Evolutionary conservation across 2,888 invertebrate genomes (phyloP).

Genomic region (Adelphocoris suturalis): DNA sequence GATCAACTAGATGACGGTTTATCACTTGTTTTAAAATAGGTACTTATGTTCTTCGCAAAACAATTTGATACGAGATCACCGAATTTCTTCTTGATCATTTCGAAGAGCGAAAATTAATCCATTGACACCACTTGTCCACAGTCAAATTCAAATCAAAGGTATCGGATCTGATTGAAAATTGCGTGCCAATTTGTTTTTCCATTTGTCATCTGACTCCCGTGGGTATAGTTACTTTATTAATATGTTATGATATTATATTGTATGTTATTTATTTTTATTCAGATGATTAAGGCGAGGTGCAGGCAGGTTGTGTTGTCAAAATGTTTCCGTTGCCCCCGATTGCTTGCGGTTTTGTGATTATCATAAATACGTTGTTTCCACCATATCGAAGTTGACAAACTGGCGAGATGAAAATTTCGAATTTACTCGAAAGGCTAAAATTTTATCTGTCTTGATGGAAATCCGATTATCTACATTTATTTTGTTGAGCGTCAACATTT

Average conservation of each 20-base stretch:
- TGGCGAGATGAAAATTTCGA: background rate
- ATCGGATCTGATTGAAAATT: background rate
- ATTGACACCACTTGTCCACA: background rate
- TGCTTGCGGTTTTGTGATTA: background rate
- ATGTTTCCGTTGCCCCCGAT: background rate
- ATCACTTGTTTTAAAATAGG: too few relatives aligned
- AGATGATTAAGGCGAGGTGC: constrained; percentile 17
- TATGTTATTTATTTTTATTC: constrained; percentile 8
- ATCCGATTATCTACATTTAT: background rate
- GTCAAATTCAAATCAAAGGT: background rate
- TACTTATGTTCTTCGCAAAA: too few relatives aligned
- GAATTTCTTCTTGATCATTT: too few relatives aligned
- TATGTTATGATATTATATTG: constrained; percentile 23
- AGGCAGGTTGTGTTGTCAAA: background rate
- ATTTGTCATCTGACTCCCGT: background rate
- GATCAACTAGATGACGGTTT: background rate
- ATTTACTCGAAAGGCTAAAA: background rate
- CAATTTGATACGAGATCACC: too few relatives aligned
- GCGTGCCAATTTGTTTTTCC: constrained; percentile 7
- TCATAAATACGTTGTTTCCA: background rate
- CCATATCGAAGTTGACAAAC: background rate
- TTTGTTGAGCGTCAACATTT: constrained; percentile 9
- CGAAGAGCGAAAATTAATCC: background rate
- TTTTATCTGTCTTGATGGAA: background rate
- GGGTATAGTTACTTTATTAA: constrained; percentile 25